These are phyloP conservation scores for Lycaon pictus DNA, from an alignment of 2,113 vertebrate species.

Conservation along the genomic window DNA sequence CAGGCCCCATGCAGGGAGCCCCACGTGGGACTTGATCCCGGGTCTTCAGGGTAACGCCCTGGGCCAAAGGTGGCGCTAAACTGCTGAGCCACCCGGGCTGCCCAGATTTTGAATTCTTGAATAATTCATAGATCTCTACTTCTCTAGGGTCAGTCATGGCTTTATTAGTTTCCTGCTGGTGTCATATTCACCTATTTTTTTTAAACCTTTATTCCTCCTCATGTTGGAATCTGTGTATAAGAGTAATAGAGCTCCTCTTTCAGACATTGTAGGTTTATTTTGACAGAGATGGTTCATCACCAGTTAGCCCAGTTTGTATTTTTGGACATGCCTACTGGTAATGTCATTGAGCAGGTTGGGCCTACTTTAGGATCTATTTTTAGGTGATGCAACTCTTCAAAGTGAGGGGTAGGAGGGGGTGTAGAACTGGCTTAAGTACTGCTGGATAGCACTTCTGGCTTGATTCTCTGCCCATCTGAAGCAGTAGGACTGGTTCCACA, in stretches of 20 bases:
- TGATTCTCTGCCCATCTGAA: not conserved
- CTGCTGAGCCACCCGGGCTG: too few relatives aligned
- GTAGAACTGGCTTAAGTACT: not conserved
- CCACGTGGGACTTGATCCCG: too few relatives aligned
- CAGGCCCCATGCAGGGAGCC: too few relatives aligned
- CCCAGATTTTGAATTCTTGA: not conserved
- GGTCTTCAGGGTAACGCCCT: too few relatives aligned
- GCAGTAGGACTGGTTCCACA: not conserved
- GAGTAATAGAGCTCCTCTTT: not conserved
- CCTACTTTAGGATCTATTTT: not conserved
- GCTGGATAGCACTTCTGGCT: not conserved
- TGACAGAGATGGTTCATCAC: not conserved
- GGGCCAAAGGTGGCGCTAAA: too few relatives aligned
- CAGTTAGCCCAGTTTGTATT: not conserved
- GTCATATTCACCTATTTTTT: not conserved
- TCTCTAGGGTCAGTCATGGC: not conserved
- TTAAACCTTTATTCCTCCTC: not conserved
- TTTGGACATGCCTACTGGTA: not conserved
- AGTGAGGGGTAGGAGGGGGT: too few relatives aligned
- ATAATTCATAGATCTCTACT: not conserved
- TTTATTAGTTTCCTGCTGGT: not conserved
- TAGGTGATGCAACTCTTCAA: not conserved
- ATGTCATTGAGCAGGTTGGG: not conserved
- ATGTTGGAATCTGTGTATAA: not conserved
- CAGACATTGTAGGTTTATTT: not conserved